These are phyloP conservation scores for Pachyseris speciosa DNA, from an alignment of 64 coral and sea anemone genomes.

Conservation along the genomic window DNA sequence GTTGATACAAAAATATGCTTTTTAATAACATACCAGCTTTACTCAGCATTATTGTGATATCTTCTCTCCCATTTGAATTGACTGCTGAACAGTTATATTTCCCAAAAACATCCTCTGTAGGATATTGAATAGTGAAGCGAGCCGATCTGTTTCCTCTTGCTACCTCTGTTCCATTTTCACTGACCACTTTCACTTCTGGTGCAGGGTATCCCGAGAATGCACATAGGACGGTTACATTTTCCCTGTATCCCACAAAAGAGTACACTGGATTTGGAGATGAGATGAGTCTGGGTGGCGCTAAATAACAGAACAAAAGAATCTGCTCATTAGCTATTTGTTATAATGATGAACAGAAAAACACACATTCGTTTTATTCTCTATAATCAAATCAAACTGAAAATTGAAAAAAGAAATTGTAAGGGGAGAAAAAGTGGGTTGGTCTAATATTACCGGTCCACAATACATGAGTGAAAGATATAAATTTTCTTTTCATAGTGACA, in stretches of 20 bases:
- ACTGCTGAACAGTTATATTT: constrained; percentile 13
- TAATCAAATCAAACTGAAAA: too few species aligned
- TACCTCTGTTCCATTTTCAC: not conserved
- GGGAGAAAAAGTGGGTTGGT: too few species aligned
- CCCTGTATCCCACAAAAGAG: not conserved
- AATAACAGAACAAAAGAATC: too few species aligned
- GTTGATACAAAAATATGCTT: too few species aligned
- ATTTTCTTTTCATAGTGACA: too few species aligned
- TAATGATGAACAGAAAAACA: too few species aligned
- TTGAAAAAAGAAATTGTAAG: too few species aligned
- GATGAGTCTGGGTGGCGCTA: not conserved
- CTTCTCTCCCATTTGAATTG: not conserved
- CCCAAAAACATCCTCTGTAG: not conserved
- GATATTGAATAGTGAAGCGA: not conserved
- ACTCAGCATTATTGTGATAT: not conserved
- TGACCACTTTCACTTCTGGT: not conserved
- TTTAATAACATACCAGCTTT: constrained; percentile 4
- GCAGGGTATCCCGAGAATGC: constrained; percentile 7
- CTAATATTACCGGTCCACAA: too few species aligned
- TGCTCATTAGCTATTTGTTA: too few species aligned
- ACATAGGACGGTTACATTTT: not conserved
- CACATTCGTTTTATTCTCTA: too few species aligned
- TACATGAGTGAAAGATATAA: too few species aligned
- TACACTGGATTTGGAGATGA: not conserved
- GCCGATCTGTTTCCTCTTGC: constrained; percentile 1